phyloP scores from a whole-genome alignment of 2,113 vertebrate species.

The Etheostoma spectabile region DNA sequence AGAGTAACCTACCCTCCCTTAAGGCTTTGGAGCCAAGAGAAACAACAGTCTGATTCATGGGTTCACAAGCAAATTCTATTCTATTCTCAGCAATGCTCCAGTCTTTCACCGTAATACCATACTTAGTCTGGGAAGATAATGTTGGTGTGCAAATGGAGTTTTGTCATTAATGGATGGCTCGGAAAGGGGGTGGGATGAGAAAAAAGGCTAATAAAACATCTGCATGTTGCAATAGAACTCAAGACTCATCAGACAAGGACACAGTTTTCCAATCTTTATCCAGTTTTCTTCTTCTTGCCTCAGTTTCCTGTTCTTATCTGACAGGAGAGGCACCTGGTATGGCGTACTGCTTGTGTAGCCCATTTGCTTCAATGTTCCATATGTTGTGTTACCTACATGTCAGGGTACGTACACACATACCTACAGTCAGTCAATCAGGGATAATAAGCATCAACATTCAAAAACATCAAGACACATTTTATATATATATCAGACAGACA shows the following conservation, averaged over 20 bases:
- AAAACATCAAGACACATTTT: not conserved
- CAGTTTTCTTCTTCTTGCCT: too few relatives aligned
- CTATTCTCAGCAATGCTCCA: conserved; percentile 58
- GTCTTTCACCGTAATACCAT: conserved; percentile 59
- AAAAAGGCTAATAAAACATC: conserved; percentile 58
- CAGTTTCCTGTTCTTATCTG: too few relatives aligned
- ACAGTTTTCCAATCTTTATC: too few relatives aligned
- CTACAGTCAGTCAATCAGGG: too few relatives aligned
- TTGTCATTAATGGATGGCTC: conserved; percentile 64
- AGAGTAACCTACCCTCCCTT: conserved; percentile 26
- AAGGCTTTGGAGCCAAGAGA: conserved; percentile 49
- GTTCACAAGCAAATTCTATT: conserved; percentile 50
- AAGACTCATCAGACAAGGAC: too few relatives aligned
- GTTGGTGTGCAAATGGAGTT: conserved; percentile 55
- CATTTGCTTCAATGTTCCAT: too few relatives aligned
- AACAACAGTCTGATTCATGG: conserved; percentile 64
- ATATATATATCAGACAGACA: too few relatives aligned
- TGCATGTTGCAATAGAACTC: too few relatives aligned
- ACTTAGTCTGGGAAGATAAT: conserved; percentile 70
- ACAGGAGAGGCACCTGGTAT: too few relatives aligned
- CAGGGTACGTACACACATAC: too few relatives aligned
- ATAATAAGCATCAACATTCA: not conserved
- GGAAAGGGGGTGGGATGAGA: conserved; percentile 61
- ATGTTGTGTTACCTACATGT: too few relatives aligned
- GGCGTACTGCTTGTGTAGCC: too few relatives aligned